A percentile compares a stretch with the other conserved stretches of the same genome.
These are phyloP conservation scores for Phymastichus coffea DNA, from an alignment of 1,140 invertebrate genomes.

Conservation along the genomic window DNA sequence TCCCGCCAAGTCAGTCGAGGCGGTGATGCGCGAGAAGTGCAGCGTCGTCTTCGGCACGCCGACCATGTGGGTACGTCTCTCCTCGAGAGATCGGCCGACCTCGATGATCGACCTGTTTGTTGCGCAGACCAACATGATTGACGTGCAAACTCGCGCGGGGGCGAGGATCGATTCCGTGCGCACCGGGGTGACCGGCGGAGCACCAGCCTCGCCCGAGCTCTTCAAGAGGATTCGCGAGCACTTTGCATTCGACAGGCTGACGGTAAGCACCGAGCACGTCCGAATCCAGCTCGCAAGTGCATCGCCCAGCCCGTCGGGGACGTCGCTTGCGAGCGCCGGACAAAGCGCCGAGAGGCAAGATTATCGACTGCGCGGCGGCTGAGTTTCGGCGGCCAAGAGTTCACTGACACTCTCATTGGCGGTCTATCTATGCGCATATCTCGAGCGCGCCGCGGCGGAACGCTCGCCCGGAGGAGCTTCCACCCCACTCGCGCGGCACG, in stretches of 20 bases:
- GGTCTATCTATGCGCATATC: slow-evolving; percentile 47
- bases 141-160: slow-evolving; percentile 53
- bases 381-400: slow-evolving; percentile 24
- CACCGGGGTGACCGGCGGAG: slow-evolving; percentile 72
- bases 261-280: slow-evolving; percentile 54
- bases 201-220: slow-evolving; percentile 72
- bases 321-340: not conserved
- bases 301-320: not conserved
- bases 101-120: not conserved
- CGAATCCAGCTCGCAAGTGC: too few relatives aligned
- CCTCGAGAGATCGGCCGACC: slow-evolving; percentile 39
- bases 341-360: not conserved
- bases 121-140: slow-evolving; percentile 43
- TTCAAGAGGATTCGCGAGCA: slow-evolving; percentile 63
- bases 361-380: slow-evolving; percentile 14
- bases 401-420: slow-evolving; percentile 38
- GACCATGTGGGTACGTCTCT: slow-evolving; percentile 92
- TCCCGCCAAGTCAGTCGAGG: slow-evolving; percentile 65
- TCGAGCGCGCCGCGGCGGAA: slow-evolving; percentile 27
- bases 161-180: slow-evolving; percentile 55
- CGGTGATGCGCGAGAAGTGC: slow-evolving; percentile 74
- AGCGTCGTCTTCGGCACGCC: slow-evolving; percentile 86
- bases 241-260: slow-evolving; percentile 56
- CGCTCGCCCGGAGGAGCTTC: too few relatives aligned
- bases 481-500: too few relatives aligned